These are phyloP conservation scores for Myotis pilosus DNA, from an alignment of 2,797 vertebrate genomes.

Conservation along the genomic window DNA sequence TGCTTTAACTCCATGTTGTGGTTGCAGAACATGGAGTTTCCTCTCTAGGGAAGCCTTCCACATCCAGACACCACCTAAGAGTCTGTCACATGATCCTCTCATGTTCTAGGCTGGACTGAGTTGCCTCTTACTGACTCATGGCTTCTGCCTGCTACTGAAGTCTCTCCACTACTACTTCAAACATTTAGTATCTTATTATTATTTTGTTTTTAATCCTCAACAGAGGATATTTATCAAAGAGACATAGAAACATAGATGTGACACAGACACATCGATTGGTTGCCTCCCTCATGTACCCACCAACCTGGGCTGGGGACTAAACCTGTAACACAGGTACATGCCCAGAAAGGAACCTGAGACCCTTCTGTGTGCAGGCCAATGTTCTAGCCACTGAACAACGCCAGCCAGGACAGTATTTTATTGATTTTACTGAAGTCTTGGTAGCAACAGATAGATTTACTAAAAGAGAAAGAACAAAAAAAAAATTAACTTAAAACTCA, in stretches of 20 bases:
- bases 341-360: no score
- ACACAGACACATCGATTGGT: no score
- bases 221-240: no score
- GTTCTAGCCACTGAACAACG: no score
- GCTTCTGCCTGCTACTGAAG: background rate
- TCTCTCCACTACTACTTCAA: background rate
- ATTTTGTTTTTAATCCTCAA: no score
- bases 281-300: no score
- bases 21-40: background rate
- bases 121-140: background rate
- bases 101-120: background rate
- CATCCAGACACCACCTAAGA: accelerated
- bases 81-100: background rate
- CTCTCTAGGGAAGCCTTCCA: background rate
- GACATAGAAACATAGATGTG: no score
- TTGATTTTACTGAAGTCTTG: background rate
- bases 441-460: background rate
- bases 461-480: background rate
- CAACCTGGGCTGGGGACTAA: no score
- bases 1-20: background rate
- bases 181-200: background rate
- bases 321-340: no score
- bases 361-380: no score
- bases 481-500: background rate
- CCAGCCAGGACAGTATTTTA: background rate